Evolutionary conservation across 2,797 vertebrate species (phyloP), one percentile per base, ranked within the genome.

Genomic region (Cyclura pinguis): DNA sequence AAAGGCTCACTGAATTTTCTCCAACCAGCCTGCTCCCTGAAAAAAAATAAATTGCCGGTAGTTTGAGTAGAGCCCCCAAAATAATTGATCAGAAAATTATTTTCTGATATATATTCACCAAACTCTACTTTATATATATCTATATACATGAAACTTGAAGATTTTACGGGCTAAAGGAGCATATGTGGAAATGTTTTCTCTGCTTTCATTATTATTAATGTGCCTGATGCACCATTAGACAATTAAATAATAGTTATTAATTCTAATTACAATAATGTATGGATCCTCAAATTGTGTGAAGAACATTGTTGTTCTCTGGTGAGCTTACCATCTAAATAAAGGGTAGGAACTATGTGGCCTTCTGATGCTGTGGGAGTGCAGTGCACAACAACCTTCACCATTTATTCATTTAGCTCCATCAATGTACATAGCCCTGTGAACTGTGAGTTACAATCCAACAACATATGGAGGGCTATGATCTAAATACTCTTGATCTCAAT

Each of bases 251-350:
- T 83, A 59, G 50, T 88, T 83, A 62, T 55, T 88, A 81, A 81
- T 72, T 57, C 4, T 57, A 27, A 55, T 74, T 83, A n/a, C 32
- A 74, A 72, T 88, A 82, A 83, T 89, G 9, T 84, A 74, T 88
- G 69, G 8, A 62, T 32, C 38, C n/a, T 42, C 29, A 81, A 38
- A 64, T 38, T 82, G n/a, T 81, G 35, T 55, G 4, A n/a, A 52
- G 55, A 62, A n/a, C 81, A 84, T 47, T 47, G 76, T 27, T 42
- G 20, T 42, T 22, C 4, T 72, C 84, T n/a, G 8, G 6, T n/a
- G 64, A 47, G 64, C 64, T 85, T 85, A 3, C 50, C 52, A n/a
- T 55, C 14, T 55, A 6, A 55, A 10, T 72, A 20, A 67, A 67
- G 24, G 64, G 64, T 2, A 67, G 64, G 8, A 27, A 67, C 27